phyloP scores from a whole-genome alignment of 2,797 vertebrate genomes.

The Phataginus tricuspis region DNA sequence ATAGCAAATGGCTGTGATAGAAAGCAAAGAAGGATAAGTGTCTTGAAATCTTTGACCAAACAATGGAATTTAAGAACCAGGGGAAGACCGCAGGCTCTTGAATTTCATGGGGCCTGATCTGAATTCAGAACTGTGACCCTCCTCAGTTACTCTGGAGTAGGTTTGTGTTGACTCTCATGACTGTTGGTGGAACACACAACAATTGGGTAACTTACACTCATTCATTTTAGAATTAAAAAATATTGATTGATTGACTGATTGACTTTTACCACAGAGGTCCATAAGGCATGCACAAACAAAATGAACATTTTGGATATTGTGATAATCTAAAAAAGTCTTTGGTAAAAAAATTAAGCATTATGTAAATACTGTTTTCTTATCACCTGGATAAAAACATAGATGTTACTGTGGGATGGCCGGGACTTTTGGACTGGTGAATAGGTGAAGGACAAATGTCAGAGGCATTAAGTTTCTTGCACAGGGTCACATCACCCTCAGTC shows the following conservation, averaged over 20 bases:
- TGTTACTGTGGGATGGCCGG: neutral
- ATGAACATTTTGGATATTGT: neutral
- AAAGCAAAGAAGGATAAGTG: neutral
- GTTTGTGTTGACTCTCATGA: neutral
- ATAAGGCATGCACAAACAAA: neutral
- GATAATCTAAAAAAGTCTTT: neutral
- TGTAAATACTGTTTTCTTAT: neutral
- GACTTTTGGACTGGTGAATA: neutral
- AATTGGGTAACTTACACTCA: neutral
- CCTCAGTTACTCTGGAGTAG: neutral
- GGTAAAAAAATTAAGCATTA: neutral
- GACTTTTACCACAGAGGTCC: neutral
- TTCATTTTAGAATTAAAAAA: neutral
- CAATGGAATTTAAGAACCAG: neutral
- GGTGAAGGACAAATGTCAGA: neutral
- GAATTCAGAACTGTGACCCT: neutral
- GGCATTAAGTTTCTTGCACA: neutral
- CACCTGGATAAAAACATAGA: neutral
- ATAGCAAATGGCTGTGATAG: neutral
- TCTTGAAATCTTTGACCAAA: neutral
- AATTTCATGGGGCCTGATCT: neutral
- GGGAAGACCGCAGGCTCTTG: neutral
- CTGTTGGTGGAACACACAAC: neutral
- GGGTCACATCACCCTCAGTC: neutral
- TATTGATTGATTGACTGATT: neutral